Base-by-base conservation (phyloP, 2,797 vertebrate genomes). In the Melanotaenia parkinsoni region DNA sequence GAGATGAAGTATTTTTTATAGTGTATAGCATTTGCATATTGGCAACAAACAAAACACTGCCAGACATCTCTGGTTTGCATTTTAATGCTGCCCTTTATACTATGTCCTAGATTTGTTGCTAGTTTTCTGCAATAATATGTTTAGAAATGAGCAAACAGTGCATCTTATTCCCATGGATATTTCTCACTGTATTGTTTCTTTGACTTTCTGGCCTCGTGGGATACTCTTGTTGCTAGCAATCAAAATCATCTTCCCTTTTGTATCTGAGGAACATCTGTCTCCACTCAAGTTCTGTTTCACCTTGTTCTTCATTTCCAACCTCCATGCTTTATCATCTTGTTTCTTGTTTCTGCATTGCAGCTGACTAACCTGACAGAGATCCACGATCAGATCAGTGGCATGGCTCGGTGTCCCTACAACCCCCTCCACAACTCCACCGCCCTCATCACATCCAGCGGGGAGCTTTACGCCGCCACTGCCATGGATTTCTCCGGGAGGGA, bases 401-500 rank as follows among this genome's bases (percentile, higher is more conserved):
- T 99, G 97, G 98, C 98, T 28, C 96, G 98, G 53, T 99, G 98
- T 77, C 98, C 98, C 12, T 98, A 99, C 87, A 98, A 97, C 82
- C 98, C 97, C 1, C 96, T 97, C 68, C 98, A 99, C 93, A 99
- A 99, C 72, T 99, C 97, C 81, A 98, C 98, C 0, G 97, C 98
- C 33, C 95, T 99, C 74, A 97, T 99, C 84, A 98, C 98, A 1
- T 95, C 96, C 65, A 95, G 95, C 0, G 98, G 98, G 40, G 98
- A 99, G 87, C 94, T 99, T 8, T 99, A 99, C 18, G 98, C 97
- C 0, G 98, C 98, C 13, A 99, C 98, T 0, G 98, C 97, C 83
- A 98, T 99, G 97, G 98, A 99, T 82, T 99, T 99, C 86, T 97
- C 98, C 0, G 98, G 98, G 37, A 94, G 98, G 10, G 98, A 99